Base-by-base conservation (phyloP, 2,888 invertebrate genomes). In the Choristoneura rosaceana region DNA sequence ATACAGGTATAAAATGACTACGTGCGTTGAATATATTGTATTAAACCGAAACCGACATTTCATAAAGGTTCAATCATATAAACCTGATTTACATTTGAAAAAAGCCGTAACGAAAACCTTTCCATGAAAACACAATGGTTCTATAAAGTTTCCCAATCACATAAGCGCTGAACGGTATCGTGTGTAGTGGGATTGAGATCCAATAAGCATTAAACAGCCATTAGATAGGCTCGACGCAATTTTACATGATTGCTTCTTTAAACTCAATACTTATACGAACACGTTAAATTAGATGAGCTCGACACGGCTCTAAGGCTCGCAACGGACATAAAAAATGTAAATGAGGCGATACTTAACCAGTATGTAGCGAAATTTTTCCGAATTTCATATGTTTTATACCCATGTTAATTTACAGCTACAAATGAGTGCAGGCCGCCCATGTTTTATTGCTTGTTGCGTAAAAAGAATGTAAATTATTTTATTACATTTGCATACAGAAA, bases 171-270 rank as follows among this genome's bases (percentile, higher is more conserved):
- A 58, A 34, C 58, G 58, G 34, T 59, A 68, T 68, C 62, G 61
- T 66, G 47, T 75, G 70, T 58, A 65, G 65, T 67, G 47, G 64
- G 70, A 79, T 78, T 76, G 78, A 79, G 77, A 73, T 75, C 75
- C 76, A 61, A 77, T 81, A 79, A 78, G 75, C 75, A 76, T 80
- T 76, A 78, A 78, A 77, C 74, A 45, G 74, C 38, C 60, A 71
- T 70, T 60, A 65, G 58, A 71, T 66, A 71, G 52, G 71, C 69
- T 45, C 17, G 45, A 41, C 60, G 63, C 66, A 70, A 74, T 74
- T 63, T 74, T 67, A 63, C 58, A 70, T 41, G 66, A 63, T 71
- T 66, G 67, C 43, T 58, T 17, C 45, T 74, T 58, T 58, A 67
- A 74, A 66, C 66, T 38, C 34, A 45, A 15, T 65, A 58, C 62